Conservation (phyloP, 2,888 invertebrate species). For the Cephus nigrinus region DNA sequence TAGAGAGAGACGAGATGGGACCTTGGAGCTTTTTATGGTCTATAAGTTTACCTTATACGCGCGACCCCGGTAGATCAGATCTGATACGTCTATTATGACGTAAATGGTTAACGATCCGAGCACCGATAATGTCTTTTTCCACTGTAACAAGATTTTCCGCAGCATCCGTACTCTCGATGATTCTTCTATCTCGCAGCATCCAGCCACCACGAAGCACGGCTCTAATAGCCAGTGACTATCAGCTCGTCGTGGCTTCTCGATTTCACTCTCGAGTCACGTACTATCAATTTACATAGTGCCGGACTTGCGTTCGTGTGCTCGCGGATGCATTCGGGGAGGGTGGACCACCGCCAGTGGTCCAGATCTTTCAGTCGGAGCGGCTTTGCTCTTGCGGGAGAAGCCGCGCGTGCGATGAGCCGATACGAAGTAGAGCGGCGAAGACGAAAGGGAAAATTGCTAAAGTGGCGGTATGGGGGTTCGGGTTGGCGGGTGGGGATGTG, state of each 20-base stretch:
- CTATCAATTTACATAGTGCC: background rate
- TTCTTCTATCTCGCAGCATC: background rate
- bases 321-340: background rate
- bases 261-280: background rate
- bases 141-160: background rate
- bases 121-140: background rate
- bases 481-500: constrained; percentile 19
- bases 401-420: constrained; percentile 59
- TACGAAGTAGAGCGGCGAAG: constrained; percentile 52
- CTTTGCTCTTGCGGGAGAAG: constrained; percentile 24
- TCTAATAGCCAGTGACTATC: background rate
- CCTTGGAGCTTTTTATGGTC: constrained; percentile 61
- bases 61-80: constrained; percentile 57
- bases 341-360: constrained; percentile 34
- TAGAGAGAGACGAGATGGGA: constrained; percentile 1
- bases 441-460: constrained; percentile 54
- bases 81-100: constrained; percentile 63
- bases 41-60: constrained; percentile 57
- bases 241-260: background rate
- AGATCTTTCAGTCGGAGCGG: constrained; percentile 21
- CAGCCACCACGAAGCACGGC: background rate
- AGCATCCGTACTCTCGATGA: background rate
- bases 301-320: background rate
- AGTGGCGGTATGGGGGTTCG: constrained; percentile 12
- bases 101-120: constrained; percentile 54